Conservation (phyloP, 2,888 invertebrate genomes). For the Drosophila anomelani region DNA sequence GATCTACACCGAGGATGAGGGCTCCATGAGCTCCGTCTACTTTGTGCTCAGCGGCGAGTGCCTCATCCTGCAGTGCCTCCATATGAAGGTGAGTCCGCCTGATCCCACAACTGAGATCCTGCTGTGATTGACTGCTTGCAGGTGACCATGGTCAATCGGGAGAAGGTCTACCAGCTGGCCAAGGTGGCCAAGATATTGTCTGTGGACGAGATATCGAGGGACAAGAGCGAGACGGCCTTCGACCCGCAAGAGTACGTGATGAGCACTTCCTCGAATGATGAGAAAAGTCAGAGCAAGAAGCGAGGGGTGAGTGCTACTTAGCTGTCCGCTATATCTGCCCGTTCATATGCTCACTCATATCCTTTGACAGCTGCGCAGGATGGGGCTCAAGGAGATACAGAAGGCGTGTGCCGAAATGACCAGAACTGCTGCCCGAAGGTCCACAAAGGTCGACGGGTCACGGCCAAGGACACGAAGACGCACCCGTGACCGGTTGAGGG, state of each 20-base stretch:
- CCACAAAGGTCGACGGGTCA: not conserved
- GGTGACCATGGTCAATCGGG: conserved; percentile 8
- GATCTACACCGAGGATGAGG: conserved; percentile 81
- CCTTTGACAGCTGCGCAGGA: conserved; percentile 53
- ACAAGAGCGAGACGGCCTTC: not conserved
- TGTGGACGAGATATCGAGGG: not conserved
- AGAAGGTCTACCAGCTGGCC: conserved; percentile 32
- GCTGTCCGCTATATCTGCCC: no score
- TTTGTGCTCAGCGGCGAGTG: conserved; percentile 84
- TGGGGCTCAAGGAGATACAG: conserved; percentile 56
- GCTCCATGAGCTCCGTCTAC: conserved; percentile 76
- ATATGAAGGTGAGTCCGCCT: conserved; percentile 67
- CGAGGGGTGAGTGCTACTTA: conserved; percentile 13
- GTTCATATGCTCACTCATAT: no score
- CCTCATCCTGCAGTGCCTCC: conserved; percentile 82
- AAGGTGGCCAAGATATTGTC: not conserved
- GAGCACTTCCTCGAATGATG: conserved; percentile 35
- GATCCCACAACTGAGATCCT: no score
- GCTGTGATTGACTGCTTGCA: not conserved
- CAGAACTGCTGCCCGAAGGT: not conserved
- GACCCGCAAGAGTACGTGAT: conserved; percentile 44
- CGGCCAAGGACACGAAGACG: not conserved
- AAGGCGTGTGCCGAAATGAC: conserved; percentile 13
- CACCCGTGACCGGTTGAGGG: not conserved
- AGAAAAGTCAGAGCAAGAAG: conserved; percentile 19